These are phyloP conservation scores for Pelodiscus sinensis DNA, from an alignment of 2,113 vertebrate species.

Conservation along the genomic window DNA sequence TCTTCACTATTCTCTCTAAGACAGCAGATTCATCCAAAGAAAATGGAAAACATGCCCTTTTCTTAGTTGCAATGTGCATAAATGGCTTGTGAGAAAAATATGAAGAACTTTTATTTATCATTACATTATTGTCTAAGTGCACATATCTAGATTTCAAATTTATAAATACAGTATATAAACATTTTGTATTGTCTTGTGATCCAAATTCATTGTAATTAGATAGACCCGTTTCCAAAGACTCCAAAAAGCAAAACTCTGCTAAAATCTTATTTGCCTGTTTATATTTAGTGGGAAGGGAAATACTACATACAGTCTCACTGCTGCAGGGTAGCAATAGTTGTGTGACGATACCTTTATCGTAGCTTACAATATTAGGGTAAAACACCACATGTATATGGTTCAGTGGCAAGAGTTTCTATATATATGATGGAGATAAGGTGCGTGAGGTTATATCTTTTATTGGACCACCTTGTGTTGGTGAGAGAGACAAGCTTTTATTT, in stretches of 20 bases:
- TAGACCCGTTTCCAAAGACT: conserved; percentile 43
- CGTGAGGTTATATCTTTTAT: background rate
- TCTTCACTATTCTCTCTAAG: background rate
- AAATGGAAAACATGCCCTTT: background rate
- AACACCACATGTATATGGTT: background rate
- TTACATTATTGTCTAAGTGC: conserved; percentile 55
- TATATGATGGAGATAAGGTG: background rate
- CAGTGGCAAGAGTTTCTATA: background rate
- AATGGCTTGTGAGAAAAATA: conserved; percentile 30
- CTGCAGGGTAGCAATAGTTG: background rate
- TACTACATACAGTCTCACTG: background rate
- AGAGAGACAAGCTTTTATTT: background rate
- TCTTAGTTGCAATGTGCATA: conserved; percentile 26
- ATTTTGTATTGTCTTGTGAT: conserved; percentile 58
- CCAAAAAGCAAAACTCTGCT: conserved; percentile 26
- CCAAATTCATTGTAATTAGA: conserved; percentile 46
- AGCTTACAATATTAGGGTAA: background rate
- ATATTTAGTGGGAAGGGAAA: background rate
- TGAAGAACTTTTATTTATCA: conserved; percentile 47
- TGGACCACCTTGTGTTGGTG: background rate
- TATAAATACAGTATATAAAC: conserved; percentile 76
- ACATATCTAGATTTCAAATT: conserved; percentile 66
- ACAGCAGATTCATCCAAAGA: conserved; percentile 5
- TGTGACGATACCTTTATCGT: background rate
- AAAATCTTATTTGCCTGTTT: background rate